These are phyloP conservation scores for Cossypha caffra DNA, from an alignment of 2,797 vertebrate genomes.

Conservation along the genomic window DNA sequence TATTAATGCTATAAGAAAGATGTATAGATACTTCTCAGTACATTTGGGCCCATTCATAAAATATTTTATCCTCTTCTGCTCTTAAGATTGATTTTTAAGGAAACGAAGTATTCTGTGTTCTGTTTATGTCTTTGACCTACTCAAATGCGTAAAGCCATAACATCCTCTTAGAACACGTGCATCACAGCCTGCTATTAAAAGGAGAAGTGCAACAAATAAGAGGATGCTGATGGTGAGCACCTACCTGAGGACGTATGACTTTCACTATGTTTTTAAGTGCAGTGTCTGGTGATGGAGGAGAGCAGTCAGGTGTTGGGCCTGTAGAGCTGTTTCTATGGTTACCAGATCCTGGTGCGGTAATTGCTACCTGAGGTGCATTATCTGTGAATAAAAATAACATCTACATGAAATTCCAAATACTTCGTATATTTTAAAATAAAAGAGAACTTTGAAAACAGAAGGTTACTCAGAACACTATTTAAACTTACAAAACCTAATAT, in stretches of 20 bases:
- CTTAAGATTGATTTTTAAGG: background rate
- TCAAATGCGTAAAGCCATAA: background rate
- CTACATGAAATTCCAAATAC: constrained; percentile 56
- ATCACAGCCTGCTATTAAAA: background rate
- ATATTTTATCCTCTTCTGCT: background rate
- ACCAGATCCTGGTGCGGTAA: constrained; percentile 86
- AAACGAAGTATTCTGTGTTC: background rate
- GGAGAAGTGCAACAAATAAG: background rate
- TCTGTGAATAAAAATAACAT: constrained; percentile 83
- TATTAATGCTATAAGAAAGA: background rate
- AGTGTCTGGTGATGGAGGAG: constrained; percentile 95
- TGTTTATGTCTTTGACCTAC: background rate
- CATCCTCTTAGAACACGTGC: background rate
- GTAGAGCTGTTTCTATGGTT: constrained; percentile 94
- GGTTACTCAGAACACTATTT: background rate
- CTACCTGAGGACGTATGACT: constrained; percentile 98
- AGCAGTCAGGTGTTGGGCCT: constrained; percentile 96
- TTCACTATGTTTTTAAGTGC: constrained; percentile 98
- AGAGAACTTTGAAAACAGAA: constrained; percentile 39
- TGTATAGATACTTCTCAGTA: background rate
- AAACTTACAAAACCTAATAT: background rate
- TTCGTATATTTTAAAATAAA: constrained; percentile 22
- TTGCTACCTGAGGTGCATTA: constrained; percentile 87
- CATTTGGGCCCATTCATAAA: background rate
- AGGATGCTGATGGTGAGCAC: constrained; percentile 31